Base-by-base conservation (phyloP, 2,888 invertebrate species). In the Microchrysa polita region DNA sequence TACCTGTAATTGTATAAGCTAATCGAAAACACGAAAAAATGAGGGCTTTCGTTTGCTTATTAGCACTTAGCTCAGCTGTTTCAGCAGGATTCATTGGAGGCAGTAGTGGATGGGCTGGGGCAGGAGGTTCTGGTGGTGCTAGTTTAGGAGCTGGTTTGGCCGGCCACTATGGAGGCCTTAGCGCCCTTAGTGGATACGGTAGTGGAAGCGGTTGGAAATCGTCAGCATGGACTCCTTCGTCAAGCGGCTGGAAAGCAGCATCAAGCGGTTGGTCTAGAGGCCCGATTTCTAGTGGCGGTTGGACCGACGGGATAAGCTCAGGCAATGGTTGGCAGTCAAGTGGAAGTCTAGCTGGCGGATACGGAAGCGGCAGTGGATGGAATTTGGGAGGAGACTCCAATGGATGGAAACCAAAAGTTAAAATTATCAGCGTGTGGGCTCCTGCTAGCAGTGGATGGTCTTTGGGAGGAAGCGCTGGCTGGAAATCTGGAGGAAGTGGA, bases 81-180 rank as follows among this genome's bases (percentile, higher is more conserved):
- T 67, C 67, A n/a, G 67, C 67, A 52, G 67, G 67, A 67, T 53
- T 23, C 23, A 67, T 67, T 27, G 53, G 67, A 9, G 48, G 65
- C 12, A 16, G 67, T 5, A 9, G 20, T 23, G 52, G 52, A 2
- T 16, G 67, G 10, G 67, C 23, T 2, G 42, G 65, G 9, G 42
- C 20, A 20, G 67, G 67, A 14, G 23, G 23, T 9, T n/a, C 16
- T 14, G 27, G 67, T 16, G 48, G 52, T 14, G 44, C 44, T 20
- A 40, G 52, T 7, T 9, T 5, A 27, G 23, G 44, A 23, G 23
- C 16, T 53, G 67, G 67, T 5, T 12, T 65, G 18, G 65, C 44
- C 1, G 27, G 67, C 14, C 52, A 53, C 52, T 27, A 22, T n/a
- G 67, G 67, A 10, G 67, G 27, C 16, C 7, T 52, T 1, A 27